Evolutionary conservation across 2,797 vertebrate genomes (phyloP), one percentile per base, ranked within the genome.

Genomic region (Parambassis ranga): DNA sequence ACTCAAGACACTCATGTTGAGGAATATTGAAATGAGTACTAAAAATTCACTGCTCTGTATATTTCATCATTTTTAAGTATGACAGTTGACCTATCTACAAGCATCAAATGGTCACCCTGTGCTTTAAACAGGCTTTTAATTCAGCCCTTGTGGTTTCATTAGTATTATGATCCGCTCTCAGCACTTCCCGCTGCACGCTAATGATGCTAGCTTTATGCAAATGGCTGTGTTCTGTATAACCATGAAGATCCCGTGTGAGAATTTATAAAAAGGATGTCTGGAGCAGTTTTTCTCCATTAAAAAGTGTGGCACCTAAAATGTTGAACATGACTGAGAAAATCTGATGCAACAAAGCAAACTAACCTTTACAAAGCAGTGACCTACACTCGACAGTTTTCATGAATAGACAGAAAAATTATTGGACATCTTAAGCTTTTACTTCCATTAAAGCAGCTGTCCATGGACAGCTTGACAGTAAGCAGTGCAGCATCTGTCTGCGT

Each of bases 131-230:
- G 46, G 20, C 52, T 68, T 57, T 77, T 67, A 71, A 61, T 60
- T 65, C 53, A 75, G 19, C 56, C 44, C 46, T 27, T 3, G 28
- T 26, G 67, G 62, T 70, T 82, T 81, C 61, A 79, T 77, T 68
- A 62, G 14, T 41, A 7, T 63, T 39, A 67, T 78, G 62, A 64
- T 74, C 44, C 16, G 64, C 41, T 70, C 22, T 30, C 28, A 37
- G 36, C 32, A 14, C 28, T 50, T 64, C 50, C 42, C 57, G 27
- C 39, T 49, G 36, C 32, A 58, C 19, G 5, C 32, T 71, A 78
- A 75, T 73, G 64, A 83, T 71, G 32, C 46, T 2, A 23, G 16
- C 26, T 7, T 27, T 65, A 72, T 81, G 69, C 60, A 73, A 81
- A 86, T 77, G 31, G 2, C 0, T 43, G 11, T 14, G 22, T 65